phyloP scores from a whole-genome alignment of 2,113 vertebrate genomes.

The Eolophus roseicapilla region DNA sequence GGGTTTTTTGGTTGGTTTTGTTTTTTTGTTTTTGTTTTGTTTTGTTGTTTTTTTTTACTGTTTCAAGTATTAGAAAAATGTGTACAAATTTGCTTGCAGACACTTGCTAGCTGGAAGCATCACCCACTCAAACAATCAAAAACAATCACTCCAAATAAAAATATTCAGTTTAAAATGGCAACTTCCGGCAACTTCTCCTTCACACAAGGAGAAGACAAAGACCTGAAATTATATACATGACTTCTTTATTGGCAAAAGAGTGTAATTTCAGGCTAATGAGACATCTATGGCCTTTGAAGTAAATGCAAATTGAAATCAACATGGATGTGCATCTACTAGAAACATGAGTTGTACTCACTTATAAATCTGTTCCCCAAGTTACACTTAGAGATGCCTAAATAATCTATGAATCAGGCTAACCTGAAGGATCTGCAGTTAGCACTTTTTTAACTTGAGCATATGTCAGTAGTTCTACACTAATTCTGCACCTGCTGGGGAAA shows the following conservation, averaged over 20 bases:
- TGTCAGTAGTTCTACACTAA: background rate
- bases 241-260: background rate
- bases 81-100: background rate
- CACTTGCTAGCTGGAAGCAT: background rate
- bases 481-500: background rate
- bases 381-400: background rate
- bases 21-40: no score
- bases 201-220: background rate
- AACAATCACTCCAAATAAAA: background rate
- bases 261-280: background rate
- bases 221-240: background rate
- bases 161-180: background rate
- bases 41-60: background rate
- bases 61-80: background rate
- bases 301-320: background rate
- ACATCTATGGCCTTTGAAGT: background rate
- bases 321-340: background rate
- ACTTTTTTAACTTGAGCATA: background rate
- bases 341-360: background rate
- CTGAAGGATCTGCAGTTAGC: background rate
- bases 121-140: background rate
- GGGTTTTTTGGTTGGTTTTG: background rate
- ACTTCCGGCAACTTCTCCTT: background rate
- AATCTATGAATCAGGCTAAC: background rate
- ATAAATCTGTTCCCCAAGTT: background rate